These are phyloP conservation scores for Diprion similis DNA, from an alignment of 1,140 invertebrate genomes.

Conservation along the genomic window DNA sequence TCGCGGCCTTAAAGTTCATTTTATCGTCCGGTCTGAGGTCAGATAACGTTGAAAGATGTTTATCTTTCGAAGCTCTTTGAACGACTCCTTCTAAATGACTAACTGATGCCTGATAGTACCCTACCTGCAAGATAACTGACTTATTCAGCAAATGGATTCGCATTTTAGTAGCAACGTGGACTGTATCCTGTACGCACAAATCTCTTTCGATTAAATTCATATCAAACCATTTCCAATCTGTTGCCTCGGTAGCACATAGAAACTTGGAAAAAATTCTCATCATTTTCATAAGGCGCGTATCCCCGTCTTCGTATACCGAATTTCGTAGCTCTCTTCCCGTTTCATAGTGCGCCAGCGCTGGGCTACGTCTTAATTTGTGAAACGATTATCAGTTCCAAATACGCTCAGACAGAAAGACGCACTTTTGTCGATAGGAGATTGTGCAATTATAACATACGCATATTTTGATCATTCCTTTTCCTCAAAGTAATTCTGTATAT, in stretches of 20 bases:
- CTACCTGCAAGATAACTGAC: constrained; percentile 27
- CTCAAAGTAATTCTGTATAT: constrained; percentile 26
- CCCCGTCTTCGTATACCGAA: constrained; percentile 30
- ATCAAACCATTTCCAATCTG: neutral
- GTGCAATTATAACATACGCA: constrained; percentile 29
- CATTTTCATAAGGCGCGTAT: constrained; percentile 14
- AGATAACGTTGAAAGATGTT: constrained; percentile 29
- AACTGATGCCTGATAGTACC: constrained; percentile 22
- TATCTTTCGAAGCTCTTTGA: constrained; percentile 21
- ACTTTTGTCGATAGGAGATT: constrained; percentile 21
- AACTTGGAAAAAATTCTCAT: constrained; percentile 6
- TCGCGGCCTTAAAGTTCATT: constrained; percentile 24
- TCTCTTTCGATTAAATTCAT: neutral
- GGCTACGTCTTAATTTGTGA: constrained; percentile 19
- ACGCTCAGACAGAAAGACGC: constrained; percentile 27
- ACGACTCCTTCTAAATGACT: constrained; percentile 23
- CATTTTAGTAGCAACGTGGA: constrained; percentile 25
- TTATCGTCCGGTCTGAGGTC: constrained; percentile 28
- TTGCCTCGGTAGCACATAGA: neutral
- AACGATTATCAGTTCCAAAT: constrained; percentile 28
- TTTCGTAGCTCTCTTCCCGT: constrained; percentile 17
- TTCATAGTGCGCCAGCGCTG: constrained; percentile 26
- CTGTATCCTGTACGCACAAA: constrained; percentile 28
- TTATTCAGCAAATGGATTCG: constrained; percentile 26
- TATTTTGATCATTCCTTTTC: constrained; percentile 20